Percentiles rank a stretch among this genome's conserved stretches.
Conservation (phyloP, 2,888 invertebrate genomes). For the Tinea trinotella region DNA sequence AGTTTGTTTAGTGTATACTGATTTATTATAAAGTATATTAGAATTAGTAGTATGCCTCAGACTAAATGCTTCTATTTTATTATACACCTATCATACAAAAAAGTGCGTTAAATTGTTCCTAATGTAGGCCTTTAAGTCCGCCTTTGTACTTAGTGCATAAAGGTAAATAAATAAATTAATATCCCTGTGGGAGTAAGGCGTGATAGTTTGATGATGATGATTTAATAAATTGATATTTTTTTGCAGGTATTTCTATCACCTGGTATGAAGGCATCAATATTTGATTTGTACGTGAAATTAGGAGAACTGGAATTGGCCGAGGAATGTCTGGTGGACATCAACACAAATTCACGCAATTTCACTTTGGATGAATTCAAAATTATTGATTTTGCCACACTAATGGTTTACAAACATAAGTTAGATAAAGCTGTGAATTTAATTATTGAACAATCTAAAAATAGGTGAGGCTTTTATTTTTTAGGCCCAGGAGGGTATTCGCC, state of each 20-base stretch:
- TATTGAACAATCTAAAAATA: conserved; percentile 55
- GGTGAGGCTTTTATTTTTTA: conserved; percentile 43
- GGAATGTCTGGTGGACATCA: conserved; percentile 62
- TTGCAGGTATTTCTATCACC: conserved; percentile 67
- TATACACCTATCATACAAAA: too few relatives aligned
- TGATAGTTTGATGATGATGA: too few relatives aligned
- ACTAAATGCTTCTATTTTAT: too few relatives aligned
- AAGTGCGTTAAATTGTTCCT: too few relatives aligned
- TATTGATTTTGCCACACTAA: conserved; percentile 73
- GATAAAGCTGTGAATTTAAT: conserved; percentile 61
- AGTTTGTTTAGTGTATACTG: too few relatives aligned
- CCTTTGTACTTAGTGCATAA: too few relatives aligned
- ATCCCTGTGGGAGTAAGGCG: too few relatives aligned
- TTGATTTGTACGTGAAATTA: conserved; percentile 73
- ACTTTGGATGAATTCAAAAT: conserved; percentile 77
- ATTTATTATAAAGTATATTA: too few relatives aligned
- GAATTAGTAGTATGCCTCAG: too few relatives aligned
- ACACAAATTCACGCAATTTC: conserved; percentile 66
- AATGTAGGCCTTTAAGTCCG: too few relatives aligned
- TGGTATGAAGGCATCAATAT: conserved; percentile 77
- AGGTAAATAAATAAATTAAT: too few relatives aligned
- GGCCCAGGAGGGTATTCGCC: too few relatives aligned
- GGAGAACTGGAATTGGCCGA: conserved; percentile 71
- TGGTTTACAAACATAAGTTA: conserved; percentile 62
- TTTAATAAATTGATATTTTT: not conserved